Evolutionary conservation across 35 echinoderm and acorn worm species (phyloP), one percentile per base, ranked within the genome.

Genomic region (Lytechinus variegatus): DNA sequence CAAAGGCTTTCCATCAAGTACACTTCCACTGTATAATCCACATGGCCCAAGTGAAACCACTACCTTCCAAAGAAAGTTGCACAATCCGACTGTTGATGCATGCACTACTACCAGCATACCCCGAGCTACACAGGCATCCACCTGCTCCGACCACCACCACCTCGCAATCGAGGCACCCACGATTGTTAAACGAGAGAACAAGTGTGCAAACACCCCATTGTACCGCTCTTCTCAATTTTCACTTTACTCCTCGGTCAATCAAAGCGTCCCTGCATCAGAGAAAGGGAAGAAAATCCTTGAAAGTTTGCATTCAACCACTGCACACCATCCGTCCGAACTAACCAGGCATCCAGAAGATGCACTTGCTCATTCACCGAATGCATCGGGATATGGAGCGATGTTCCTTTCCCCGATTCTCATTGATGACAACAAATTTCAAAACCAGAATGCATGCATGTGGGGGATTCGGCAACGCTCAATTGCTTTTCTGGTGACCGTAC

Each of bases 401-500:
- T 79, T 79, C 66, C 14, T 24, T 21, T 21, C 1, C 66, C n/a
- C 66, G 33, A 79, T 79, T 79, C 66, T 79, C 66, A 24, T 24
- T 24, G 66, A 79, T 79, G 66, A 79, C 66, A 79, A 79, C 66
- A 79, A 79, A 79, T 79, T n/a, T 79, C 61, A 24, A 79, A 79
- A 79, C 66, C 66, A 79, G 66, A n/a, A 24, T 79, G 66, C 66
- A 79, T 79, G 21, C 66, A 79, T n/a, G 66, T 79, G 66, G 66
- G 66, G 66, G 66, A 79, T 24, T 79, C 66, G 4, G 66, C 66
- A 79, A 79, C n/a, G 66, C 16, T 79, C 66, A 16, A 79, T 79
- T 79, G 66, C 66, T 79, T 79, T 79, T 79, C 66, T 79, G 66
- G 66, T 79, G 66, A 79, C 66, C 66, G 66, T 19, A 4, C 66